Conservation (phyloP, 2,797 vertebrate species). For the Ctenosaura bakeri region DNA sequence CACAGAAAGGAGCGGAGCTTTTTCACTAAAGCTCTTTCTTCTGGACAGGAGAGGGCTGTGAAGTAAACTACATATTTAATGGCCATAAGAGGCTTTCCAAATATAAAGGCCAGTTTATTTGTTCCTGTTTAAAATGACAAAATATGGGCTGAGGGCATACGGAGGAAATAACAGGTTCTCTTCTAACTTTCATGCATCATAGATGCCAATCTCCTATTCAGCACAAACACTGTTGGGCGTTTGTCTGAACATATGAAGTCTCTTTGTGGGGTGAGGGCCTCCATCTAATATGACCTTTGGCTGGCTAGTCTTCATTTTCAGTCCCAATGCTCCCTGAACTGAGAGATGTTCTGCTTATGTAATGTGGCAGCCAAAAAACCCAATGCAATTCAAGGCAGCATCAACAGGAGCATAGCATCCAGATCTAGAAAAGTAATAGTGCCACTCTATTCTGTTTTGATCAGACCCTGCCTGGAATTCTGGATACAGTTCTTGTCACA, state of each 20-base stretch:
- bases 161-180: background rate
- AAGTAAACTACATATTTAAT: background rate
- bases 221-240: background rate
- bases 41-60: background rate
- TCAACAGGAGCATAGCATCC: too few species aligned
- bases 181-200: background rate
- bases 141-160: background rate
- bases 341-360: background rate
- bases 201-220: background rate
- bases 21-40: background rate
- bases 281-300: background rate
- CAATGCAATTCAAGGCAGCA: too few species aligned
- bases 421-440: too few species aligned
- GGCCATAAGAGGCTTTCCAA: constrained; percentile 3
- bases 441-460: too few species aligned
- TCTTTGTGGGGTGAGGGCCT: background rate
- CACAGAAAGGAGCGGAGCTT: rapidly evolving
- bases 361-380: too few species aligned
- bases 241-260: background rate
- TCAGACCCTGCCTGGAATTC: too few species aligned
- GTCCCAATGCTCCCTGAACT: background rate
- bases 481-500: too few species aligned
- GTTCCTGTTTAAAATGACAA: constrained; percentile 11
- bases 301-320: background rate
- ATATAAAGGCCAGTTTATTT: background rate